Evolutionary conservation across 2,113 vertebrate species (phyloP), one percentile per base, ranked within the genome.

Genomic region (Miniopterus natalensis): DNA sequence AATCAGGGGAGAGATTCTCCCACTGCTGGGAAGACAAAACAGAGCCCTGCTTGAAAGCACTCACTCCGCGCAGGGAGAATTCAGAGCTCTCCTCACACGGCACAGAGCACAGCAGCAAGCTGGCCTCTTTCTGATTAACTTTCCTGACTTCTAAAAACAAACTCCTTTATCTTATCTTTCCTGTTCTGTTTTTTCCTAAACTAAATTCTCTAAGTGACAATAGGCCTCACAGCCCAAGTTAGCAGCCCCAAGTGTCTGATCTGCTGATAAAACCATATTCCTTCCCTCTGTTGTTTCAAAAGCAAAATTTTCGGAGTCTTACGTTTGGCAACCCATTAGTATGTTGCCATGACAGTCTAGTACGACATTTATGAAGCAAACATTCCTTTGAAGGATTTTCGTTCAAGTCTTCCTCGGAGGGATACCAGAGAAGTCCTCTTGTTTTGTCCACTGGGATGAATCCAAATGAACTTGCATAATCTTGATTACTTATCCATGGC

Each of bases 171-270:
- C 84, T 63, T 49, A 65, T 57, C 40, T 74, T 91, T 74, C 6
- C 55, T 74, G 3, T 53, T 88, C 53, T 88, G 6, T 75, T 85
- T 95, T 83, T 81, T 49, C 25, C 51, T 79, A 78, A 74, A 75
- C 31, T 90, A 85, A 92, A 93, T 89, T 80, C 36, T 90, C 75
- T 71, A 84, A 94, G 86, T 92, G 47, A 78, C 47, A 79, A 53
- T 23, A 57, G 63, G 70, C 21, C n/a, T 40, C 59, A 51, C 70
- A 47, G 29, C 73, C 31, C 84, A 17, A 36, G 9, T 84, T 81
- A 71, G 68, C 53, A 89, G 18, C 21, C 6, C 4, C 23, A 92
- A 51, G 2, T 40, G 23, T 77, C 78, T 92, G 31, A 78, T 61
- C 42, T 90, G 21, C 59, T 63, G 45, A 59, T 47, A 83, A 95